phyloP scores from a whole-genome alignment of 2,113 vertebrate species.

The Gymnogyps californianus region DNA sequence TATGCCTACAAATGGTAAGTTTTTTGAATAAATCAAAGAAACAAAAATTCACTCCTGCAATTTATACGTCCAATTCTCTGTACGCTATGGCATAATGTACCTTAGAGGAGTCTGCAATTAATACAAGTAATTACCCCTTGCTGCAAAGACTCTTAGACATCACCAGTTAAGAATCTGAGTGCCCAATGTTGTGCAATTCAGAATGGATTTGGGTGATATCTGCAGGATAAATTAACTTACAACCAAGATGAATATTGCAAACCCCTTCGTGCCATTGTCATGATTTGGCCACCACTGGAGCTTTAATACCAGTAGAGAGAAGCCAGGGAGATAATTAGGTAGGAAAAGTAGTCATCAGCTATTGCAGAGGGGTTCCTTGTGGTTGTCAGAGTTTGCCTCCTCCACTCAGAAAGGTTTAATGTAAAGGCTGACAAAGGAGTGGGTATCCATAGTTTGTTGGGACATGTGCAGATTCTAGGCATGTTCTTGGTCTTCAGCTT shows the following conservation, averaged over 20 bases:
- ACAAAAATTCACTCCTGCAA: background rate
- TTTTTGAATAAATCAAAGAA: constrained; percentile 16
- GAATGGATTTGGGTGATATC: constrained; percentile 4
- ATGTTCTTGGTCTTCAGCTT: background rate
- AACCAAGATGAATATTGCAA: background rate
- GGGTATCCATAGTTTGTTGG: background rate
- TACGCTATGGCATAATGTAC: background rate
- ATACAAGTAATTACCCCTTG: constrained; percentile 23
- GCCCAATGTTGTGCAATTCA: background rate
- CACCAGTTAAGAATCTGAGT: background rate
- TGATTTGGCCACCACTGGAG: background rate
- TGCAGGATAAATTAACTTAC: background rate
- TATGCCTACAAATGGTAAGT: background rate
- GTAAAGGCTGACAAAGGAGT: background rate
- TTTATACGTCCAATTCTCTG: background rate
- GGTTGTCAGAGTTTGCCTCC: background rate
- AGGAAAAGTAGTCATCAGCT: background rate
- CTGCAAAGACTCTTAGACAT: constrained; percentile 9
- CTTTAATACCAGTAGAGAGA: background rate
- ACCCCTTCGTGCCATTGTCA: background rate
- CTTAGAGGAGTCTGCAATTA: constrained; percentile 46
- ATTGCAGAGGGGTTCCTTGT: background rate
- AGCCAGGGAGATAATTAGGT: background rate
- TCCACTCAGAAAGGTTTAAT: background rate
- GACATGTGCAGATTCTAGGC: background rate